A percentile compares a stretch with the other conserved stretches of the same genome.
Evolutionary conservation across 2,888 invertebrate genomes (phyloP).

Genomic region (Geotrupes spiniger): DNA sequence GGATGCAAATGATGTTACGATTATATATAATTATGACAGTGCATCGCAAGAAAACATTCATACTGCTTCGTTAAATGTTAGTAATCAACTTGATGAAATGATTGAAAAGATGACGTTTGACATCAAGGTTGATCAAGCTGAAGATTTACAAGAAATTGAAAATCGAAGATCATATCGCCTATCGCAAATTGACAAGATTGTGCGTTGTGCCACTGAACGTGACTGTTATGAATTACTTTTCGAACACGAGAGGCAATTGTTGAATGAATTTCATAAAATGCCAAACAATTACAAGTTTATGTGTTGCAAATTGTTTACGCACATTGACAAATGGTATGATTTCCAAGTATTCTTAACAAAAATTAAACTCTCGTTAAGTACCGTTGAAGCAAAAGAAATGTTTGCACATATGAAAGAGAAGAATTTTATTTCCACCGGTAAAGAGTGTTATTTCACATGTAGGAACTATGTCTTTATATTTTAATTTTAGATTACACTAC

Average conservation of each 20-base stretch:
- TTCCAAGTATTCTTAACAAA: constrained; percentile 23
- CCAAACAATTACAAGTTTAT: constrained; percentile 15
- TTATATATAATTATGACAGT: not conserved
- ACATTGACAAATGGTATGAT: constrained; percentile 31
- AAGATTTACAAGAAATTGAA: constrained; percentile 1
- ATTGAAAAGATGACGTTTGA: not conserved
- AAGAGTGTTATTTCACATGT: constrained; percentile 6
- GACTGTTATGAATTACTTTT: constrained; percentile 12
- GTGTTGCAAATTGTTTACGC: constrained; percentile 25
- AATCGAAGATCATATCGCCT: constrained; percentile 5
- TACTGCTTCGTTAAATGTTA: constrained; percentile 2
- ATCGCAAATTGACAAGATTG: constrained; percentile 10
- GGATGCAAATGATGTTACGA: not conserved
- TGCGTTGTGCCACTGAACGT: constrained; percentile 7
- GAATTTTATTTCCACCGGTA: constrained; percentile 34
- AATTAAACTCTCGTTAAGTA: constrained; percentile 24
- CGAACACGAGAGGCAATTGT: constrained; percentile 10
- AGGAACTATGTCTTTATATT: not conserved
- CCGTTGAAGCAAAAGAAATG: constrained; percentile 29
- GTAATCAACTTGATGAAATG: not conserved
- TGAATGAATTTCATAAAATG: constrained; percentile 15
- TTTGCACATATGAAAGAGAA: constrained; percentile 27
- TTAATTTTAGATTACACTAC: constrained; percentile 25
- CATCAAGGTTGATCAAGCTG: not conserved
- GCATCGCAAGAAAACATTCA: constrained; percentile 3